Percentiles rank a stretch among this genome's conserved stretches.
These are phyloP conservation scores for Hylaeus anthracinus DNA, from an alignment of 1,140 invertebrate genomes.

Conservation along the genomic window DNA sequence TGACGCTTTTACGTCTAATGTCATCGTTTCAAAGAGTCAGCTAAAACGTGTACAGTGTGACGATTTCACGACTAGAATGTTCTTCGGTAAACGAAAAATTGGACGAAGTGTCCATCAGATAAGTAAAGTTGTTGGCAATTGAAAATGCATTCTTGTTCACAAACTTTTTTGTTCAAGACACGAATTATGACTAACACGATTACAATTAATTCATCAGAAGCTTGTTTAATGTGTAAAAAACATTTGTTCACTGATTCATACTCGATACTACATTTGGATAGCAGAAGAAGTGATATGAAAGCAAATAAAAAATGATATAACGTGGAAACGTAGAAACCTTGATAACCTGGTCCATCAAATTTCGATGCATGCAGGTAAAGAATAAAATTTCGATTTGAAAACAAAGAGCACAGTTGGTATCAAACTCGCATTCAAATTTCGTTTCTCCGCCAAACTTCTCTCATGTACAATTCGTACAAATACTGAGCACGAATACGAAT, in stretches of 20 bases:
- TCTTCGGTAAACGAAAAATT: neutral
- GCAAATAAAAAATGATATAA: too few relatives aligned
- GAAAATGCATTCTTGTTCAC: neutral
- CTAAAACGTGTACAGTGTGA: conserved; percentile 11
- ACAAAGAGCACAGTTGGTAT: neutral
- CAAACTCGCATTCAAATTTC: neutral
- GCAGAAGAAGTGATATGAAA: neutral
- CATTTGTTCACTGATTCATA: neutral
- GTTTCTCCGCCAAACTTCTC: neutral
- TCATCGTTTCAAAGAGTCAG: conserved; percentile 22
- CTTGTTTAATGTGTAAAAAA: neutral
- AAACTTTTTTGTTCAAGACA: neutral
- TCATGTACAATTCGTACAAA: neutral
- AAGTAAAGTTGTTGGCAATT: neutral
- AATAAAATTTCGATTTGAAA: neutral
- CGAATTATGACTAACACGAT: neutral
- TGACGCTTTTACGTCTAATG: conserved; percentile 5
- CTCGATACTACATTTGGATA: neutral
- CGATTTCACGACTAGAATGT: neutral
- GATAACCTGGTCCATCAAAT: too few relatives aligned
- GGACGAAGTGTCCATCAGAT: neutral
- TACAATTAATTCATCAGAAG: neutral
- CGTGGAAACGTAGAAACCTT: too few relatives aligned
- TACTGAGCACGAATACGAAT: too few relatives aligned
- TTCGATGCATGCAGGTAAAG: neutral